A percentile compares a stretch with the other conserved stretches of the same genome.
These are phyloP conservation scores for Chaenogobius annularis DNA, from an alignment of 2,113 vertebrate genomes.

Conservation along the genomic window DNA sequence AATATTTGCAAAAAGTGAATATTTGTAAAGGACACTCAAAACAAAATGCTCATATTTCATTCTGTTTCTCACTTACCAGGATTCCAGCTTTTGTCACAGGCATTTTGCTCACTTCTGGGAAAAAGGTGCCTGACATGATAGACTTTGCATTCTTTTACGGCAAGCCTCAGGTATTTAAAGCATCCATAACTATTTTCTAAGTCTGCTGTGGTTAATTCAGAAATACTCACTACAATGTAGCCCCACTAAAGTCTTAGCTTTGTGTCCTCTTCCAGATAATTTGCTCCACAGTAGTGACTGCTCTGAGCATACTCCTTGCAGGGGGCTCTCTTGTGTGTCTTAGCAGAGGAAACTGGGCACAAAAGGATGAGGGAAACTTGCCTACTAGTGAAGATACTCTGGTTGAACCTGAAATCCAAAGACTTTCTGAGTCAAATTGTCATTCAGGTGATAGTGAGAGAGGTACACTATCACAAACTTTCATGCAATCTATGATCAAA, in stretches of 20 bases:
- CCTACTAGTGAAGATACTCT: slow-evolving; percentile 57
- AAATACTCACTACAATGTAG: background rate
- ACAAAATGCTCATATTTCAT: background rate
- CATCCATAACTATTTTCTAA: background rate
- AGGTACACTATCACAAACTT: slow-evolving; percentile 71
- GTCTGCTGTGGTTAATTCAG: background rate
- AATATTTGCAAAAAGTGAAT: background rate
- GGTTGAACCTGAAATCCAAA: slow-evolving; percentile 57
- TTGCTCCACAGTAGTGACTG: slow-evolving; percentile 81
- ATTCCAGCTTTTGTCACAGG: slow-evolving; percentile 83
- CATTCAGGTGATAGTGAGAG: slow-evolving; percentile 56
- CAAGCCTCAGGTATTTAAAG: slow-evolving; percentile 83
- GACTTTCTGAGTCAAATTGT: slow-evolving; percentile 28
- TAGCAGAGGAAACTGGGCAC: slow-evolving; percentile 81
- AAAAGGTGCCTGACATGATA: slow-evolving; percentile 70
- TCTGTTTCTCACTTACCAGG: slow-evolving; percentile 66
- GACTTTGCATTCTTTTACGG: slow-evolving; percentile 94
- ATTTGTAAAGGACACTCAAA: background rate
- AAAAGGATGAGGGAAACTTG: slow-evolving; percentile 73
- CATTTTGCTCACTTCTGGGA: slow-evolving; percentile 83
- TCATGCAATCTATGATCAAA: background rate
- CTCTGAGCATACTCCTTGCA: slow-evolving; percentile 82
- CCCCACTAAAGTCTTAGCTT: background rate
- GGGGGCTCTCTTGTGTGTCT: slow-evolving; percentile 86
- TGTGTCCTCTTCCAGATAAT: slow-evolving; percentile 78